Evolutionary conservation across 2,113 vertebrate species (phyloP).

Genomic region (Entomyzon cyanotis): DNA sequence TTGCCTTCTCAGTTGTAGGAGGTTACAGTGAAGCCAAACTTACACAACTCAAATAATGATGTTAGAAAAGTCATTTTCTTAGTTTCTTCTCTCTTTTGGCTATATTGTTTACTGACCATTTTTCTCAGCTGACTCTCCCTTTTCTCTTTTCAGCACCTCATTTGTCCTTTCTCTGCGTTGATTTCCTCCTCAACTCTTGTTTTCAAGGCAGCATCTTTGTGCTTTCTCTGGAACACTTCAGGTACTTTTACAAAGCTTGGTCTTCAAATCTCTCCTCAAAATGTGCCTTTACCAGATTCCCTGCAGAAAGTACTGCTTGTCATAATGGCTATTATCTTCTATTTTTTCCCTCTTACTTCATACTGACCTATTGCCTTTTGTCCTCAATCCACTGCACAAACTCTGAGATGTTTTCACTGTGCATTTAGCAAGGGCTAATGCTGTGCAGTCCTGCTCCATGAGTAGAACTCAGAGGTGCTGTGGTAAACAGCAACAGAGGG

Average conservation of each 20-base stretch:
- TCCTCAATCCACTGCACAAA: background rate
- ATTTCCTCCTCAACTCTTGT: background rate
- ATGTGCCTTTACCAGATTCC: background rate
- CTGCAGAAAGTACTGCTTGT: background rate
- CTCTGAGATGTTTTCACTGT: background rate
- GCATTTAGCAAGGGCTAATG: background rate
- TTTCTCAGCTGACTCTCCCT: background rate
- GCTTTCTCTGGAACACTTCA: background rate
- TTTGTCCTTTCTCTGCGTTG: background rate
- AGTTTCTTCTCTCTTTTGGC: background rate
- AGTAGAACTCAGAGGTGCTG: background rate
- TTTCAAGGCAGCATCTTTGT: background rate
- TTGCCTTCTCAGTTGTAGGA: background rate
- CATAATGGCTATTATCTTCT: background rate
- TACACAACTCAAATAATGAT: background rate
- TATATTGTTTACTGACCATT: background rate
- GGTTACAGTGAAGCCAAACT: background rate
- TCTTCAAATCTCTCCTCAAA: background rate
- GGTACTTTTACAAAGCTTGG: background rate
- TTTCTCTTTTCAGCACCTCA: background rate
- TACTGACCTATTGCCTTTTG: background rate
- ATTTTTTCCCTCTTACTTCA: background rate
- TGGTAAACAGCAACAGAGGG: background rate
- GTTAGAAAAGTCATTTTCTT: background rate
- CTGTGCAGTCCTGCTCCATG: background rate